These are phyloP conservation scores for Emydura subglobosa DNA, from an alignment of 2,113 vertebrate species.

Conservation along the genomic window DNA sequence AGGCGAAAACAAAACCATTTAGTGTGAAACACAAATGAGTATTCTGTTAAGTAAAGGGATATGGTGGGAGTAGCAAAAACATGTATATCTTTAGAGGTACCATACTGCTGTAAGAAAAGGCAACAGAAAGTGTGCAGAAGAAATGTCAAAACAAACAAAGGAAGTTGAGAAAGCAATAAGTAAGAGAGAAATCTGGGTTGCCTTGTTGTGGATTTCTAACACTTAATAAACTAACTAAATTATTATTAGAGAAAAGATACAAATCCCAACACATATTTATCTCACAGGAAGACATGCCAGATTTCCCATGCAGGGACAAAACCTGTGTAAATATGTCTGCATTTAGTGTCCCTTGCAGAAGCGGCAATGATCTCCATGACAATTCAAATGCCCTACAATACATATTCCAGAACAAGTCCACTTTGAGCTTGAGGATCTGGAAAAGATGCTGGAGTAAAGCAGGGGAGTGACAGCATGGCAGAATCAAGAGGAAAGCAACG, in stretches of 20 bases:
- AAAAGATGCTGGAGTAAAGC: neutral
- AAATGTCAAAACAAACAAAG: neutral
- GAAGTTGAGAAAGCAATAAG: neutral
- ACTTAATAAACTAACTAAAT: neutral
- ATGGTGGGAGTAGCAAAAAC: neutral
- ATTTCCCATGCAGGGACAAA: neutral
- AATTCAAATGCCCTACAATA: neutral
- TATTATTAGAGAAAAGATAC: neutral
- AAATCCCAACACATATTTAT: neutral
- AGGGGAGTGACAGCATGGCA: neutral
- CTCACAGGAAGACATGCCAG: neutral
- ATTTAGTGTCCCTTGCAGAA: neutral
- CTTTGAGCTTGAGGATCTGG: neutral
- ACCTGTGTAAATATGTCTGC: neutral
- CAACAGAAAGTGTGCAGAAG: conserved; percentile 8
- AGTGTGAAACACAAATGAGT: neutral
- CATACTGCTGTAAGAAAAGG: neutral
- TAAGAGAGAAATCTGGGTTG: neutral
- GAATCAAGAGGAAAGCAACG: neutral
- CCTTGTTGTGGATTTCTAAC: neutral
- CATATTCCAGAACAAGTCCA: neutral
- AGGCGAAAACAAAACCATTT: neutral
- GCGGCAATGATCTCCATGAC: neutral
- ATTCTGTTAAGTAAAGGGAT: neutral
- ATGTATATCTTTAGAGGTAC: neutral